Base-by-base conservation (phyloP, 2,113 vertebrate species). In the Cinclus mexicanus region DNA sequence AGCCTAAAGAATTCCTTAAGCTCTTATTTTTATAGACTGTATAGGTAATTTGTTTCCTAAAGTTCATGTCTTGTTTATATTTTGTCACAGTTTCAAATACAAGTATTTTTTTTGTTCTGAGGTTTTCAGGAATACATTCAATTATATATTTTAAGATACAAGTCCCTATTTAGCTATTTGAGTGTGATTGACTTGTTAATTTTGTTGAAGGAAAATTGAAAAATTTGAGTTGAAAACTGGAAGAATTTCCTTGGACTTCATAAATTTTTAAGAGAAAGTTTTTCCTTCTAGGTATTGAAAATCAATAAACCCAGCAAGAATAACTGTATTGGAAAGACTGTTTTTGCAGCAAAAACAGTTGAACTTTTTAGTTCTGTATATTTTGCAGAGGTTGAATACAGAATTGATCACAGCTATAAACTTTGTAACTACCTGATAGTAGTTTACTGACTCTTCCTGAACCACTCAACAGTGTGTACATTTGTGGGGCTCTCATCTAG, bases 41-140 rank as follows among this genome's bases (percentile, higher is more conserved):
- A 21, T 41, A n/a, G 0, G 10, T 46, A 10, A 37, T 29, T 68
- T 41, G 0, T 50, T 86, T 35, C 0, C 52, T 33, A 23, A 60
- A 50, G 77, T 50, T 90, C 0, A 9, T 39, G 3, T 39, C 4
- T 71, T 4, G 2, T 72, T 59, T 37, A 35, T 63, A 2, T 50
- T 63, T 68, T 56, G 13, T 55, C 11, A 26, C 17, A n/a, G 14
- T n/a, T 83, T 68, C 59, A 87, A 39, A 41, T 17, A 3, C 37
- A 31, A 14, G 3, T 13, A 53, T 12, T 3, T 7, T 4, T 41
- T 50, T 82, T 63, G 24, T 76, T 11, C 47, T 71, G 24, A 18
- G 22, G 5, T 53, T 91, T 83, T 21, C 28, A 64, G 29, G 23
- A 67, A 89, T 31, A 2, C 2, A 24, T 42, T 72, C 1, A 47